A percentile compares a stretch with the other conserved stretches of the same genome.
These are phyloP conservation scores for Cliona cf. orientalis DNA, from an alignment of 37 sponge, comb jelly and placozoan species.

Conservation along the genomic window DNA sequence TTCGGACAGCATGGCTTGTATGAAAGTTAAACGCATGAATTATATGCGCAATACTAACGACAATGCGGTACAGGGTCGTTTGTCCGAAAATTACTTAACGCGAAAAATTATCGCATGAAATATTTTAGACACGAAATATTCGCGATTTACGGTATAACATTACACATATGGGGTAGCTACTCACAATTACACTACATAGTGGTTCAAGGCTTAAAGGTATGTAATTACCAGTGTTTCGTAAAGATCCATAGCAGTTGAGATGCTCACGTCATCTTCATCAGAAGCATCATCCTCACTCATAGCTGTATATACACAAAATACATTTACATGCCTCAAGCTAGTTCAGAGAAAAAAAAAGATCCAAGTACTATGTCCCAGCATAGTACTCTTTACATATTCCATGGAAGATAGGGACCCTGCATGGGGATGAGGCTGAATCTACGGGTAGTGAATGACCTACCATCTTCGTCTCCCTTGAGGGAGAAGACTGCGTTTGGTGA, in stretches of 20 bases:
- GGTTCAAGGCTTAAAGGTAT: neutral
- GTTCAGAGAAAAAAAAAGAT: neutral
- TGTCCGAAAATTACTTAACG: too few species aligned
- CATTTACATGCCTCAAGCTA: neutral
- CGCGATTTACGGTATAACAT: too few species aligned
- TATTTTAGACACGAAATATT: too few species aligned
- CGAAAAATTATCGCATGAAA: too few species aligned
- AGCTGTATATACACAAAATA: neutral
- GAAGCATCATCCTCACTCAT: neutral
- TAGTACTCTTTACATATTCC: neutral
- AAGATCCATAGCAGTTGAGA: conserved; percentile 35
- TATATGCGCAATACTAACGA: too few species aligned
- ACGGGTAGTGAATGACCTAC: too few species aligned
- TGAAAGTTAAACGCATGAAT: too few species aligned
- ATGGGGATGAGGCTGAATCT: neutral
- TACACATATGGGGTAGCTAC: neutral
- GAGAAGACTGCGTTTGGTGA: too few species aligned
- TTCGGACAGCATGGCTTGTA: neutral
- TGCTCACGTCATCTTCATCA: conserved; percentile 29
- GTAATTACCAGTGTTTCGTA: conserved; percentile 51
- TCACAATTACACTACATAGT: neutral
- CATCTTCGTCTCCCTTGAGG: conserved; percentile 11
- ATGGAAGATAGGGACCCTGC: neutral
- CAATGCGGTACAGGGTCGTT: too few species aligned
- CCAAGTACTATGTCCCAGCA: neutral